Conservation (phyloP, 2,888 invertebrate genomes). For the Amiota communis region DNA sequence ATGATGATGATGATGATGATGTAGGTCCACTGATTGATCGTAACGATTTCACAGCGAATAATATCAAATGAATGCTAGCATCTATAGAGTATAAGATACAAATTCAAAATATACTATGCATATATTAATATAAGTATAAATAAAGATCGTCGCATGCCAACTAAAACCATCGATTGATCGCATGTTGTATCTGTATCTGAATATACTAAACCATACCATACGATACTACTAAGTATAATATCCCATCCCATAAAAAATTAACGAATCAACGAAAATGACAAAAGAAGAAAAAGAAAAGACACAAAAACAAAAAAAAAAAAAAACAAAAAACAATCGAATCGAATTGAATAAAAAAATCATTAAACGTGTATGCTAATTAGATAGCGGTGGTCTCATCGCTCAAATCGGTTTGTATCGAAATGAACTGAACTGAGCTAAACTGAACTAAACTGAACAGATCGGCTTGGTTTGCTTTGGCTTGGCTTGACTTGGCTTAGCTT, state of each 20-base stretch:
- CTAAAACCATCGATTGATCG: conserved; percentile 33
- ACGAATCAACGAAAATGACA: conserved; percentile 34
- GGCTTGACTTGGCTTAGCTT: too few species aligned
- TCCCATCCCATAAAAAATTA: conserved; percentile 22
- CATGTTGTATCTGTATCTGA: conserved; percentile 26
- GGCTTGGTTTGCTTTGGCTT: too few species aligned
- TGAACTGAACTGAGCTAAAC: background rate
- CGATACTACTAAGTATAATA: background rate
- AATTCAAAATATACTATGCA: background rate
- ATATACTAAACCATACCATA: background rate
- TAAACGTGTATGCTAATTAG: conserved; percentile 66
- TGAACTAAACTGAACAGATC: background rate
- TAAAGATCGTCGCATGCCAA: conserved; percentile 33
- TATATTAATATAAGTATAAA: conserved; percentile 40
- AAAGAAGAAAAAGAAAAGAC: conserved; percentile 32
- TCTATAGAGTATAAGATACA: background rate
- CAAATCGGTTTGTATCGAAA: too few species aligned
- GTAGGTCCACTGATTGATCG: too few species aligned
- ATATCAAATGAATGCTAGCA: conserved; percentile 9
- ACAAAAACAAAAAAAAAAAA: conserved; percentile 45
- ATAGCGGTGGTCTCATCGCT: conserved; percentile 58
- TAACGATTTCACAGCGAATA: conserved; percentile 27
- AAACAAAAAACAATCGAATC: background rate
- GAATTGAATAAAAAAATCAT: conserved; percentile 39
- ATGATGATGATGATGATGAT: too few species aligned